These are phyloP conservation scores for Cheracebus regulus DNA, from an alignment of 2,797 vertebrate species.

Conservation along the genomic window DNA sequence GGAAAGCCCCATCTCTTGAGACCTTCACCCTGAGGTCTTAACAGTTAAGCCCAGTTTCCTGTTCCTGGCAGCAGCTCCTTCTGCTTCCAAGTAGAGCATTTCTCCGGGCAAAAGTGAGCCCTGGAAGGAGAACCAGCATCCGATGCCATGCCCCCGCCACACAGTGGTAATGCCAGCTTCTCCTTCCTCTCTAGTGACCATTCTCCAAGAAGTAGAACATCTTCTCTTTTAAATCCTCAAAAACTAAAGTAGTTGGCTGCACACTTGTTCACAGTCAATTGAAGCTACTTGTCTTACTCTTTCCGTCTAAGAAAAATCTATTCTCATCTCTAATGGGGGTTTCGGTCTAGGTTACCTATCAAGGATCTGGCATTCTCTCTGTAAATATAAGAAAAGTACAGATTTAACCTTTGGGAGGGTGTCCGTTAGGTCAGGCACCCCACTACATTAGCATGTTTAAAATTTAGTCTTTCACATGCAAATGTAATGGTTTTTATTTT, in stretches of 20 bases:
- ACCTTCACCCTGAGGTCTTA: no score
- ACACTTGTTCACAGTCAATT: no score
- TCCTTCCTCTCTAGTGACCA: not conserved
- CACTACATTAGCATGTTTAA: fast-evolving
- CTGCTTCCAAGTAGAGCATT: no score
- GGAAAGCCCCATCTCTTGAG: fast-evolving
- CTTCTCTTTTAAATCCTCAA: not conserved
- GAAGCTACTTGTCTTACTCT: not conserved
- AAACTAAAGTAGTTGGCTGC: not conserved
- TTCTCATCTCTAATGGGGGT: fast-evolving
- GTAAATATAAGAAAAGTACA: no score
- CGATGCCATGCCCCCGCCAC: fast-evolving
- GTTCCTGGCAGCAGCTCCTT: no score
- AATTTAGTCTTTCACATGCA: not conserved
- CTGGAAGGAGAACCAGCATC: fast-evolving
- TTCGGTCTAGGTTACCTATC: fast-evolving
- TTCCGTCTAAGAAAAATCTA: not conserved
- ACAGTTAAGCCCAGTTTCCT: not conserved
- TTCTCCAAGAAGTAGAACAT: not conserved
- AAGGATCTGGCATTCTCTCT: not conserved
- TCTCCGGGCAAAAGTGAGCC: fast-evolving
- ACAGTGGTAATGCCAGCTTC: not conserved
- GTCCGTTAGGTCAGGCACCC: not conserved
- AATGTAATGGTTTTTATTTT: not conserved
- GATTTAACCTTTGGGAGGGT: not conserved